Conservation (phyloP, 2,113 vertebrate genomes). For the Cercocebus atys region DNA sequence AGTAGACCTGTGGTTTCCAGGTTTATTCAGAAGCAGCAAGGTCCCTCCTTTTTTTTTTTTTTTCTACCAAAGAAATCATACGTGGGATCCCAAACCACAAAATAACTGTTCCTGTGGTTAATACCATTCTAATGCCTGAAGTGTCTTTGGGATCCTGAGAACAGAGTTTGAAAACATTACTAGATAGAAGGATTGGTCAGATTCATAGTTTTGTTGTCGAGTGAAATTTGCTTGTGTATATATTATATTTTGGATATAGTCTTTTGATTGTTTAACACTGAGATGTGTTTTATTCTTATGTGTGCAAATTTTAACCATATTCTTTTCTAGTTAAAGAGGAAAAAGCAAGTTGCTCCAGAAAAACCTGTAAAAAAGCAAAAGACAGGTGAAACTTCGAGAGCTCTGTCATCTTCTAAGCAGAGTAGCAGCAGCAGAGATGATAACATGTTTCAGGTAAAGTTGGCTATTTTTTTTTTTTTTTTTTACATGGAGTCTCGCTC, state of each 20-base stretch:
- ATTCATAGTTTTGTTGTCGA: constrained; percentile 18
- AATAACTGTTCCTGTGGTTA: neutral
- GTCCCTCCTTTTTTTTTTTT: neutral
- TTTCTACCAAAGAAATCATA: neutral
- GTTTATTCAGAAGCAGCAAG: neutral
- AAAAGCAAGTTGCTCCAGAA: constrained; percentile 90
- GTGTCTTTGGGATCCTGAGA: neutral
- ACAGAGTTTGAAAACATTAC: neutral
- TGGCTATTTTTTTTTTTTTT: neutral
- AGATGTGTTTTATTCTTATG: neutral
- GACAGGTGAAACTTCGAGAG: constrained; percentile 93
- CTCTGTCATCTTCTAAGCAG: constrained; percentile 90
- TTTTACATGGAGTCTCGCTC: no score
- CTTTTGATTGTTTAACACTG: neutral
- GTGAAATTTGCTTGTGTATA: neutral
- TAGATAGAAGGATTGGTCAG: neutral
- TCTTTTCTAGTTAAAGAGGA: constrained; percentile 90
- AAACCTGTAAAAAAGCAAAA: constrained; percentile 95
- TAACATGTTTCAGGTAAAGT: constrained; percentile 96
- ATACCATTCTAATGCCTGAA: neutral
- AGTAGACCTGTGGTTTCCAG: neutral
- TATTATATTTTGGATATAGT: neutral
- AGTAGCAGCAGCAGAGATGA: constrained; percentile 88
- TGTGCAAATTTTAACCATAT: constrained; percentile 34
- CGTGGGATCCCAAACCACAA: neutral